Percentiles rank a stretch among this genome's conserved stretches.
These are phyloP conservation scores for Apeltes quadracus DNA, from an alignment of 2,113 vertebrate species.

Conservation along the genomic window DNA sequence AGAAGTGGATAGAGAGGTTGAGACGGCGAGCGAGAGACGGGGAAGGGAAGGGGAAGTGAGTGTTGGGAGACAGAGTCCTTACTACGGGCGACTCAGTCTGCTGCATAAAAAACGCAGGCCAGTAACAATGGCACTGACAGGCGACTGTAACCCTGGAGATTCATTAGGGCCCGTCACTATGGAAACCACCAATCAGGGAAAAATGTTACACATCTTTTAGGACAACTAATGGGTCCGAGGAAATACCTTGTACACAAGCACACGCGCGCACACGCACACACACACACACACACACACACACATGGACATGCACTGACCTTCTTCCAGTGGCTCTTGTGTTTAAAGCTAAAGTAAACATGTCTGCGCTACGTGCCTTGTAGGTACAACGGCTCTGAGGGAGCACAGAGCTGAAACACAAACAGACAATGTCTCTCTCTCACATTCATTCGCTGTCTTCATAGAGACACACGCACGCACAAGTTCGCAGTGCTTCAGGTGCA, in stretches of 20 bases:
- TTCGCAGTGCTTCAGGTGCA: conserved; percentile 18
- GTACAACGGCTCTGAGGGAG: conserved; percentile 53
- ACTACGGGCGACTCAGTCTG: conserved; percentile 70
- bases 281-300: background rate
- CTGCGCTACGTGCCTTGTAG: conserved; percentile 27
- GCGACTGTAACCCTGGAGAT: conserved; percentile 91
- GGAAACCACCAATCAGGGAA: conserved; percentile 85
- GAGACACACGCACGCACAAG: conserved; percentile 11
- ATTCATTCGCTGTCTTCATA: background rate
- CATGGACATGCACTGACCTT: conserved; percentile 26
- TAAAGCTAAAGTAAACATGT: conserved; percentile 68
- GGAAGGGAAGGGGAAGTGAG: conserved; percentile 43
- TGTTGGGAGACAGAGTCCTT: conserved; percentile 45
- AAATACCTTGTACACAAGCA: conserved; percentile 64
- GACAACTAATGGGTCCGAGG: conserved; percentile 60
- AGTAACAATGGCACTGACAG: conserved; percentile 78
- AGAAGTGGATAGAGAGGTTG: conserved; percentile 28
- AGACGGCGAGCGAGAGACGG: conserved; percentile 50
- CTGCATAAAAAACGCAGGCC: conserved; percentile 84
- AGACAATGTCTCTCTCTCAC: conserved; percentile 43
- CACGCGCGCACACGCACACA: conserved; percentile 14
- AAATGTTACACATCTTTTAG: conserved; percentile 79
- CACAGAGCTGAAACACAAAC: conserved; percentile 65
- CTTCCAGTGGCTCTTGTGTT: conserved; percentile 52
- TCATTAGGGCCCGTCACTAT: conserved; percentile 90